Percentiles rank a stretch among this genome's conserved stretches.
Evolutionary conservation across 2,888 invertebrate species (phyloP).

Genomic region (Epistrophe grossulariae): DNA sequence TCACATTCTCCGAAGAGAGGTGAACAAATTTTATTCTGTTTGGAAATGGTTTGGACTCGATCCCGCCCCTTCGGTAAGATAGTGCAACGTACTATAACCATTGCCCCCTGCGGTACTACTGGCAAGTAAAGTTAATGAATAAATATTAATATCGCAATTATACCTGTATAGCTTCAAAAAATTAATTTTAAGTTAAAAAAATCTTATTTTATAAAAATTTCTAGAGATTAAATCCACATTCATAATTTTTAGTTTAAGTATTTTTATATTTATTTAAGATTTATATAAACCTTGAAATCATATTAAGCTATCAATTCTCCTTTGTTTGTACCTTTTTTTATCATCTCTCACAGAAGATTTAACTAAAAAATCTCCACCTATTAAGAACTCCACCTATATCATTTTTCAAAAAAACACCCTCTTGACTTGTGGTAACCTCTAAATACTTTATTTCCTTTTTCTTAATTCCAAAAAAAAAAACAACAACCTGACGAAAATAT

Average conservation of each 20-base stretch:
- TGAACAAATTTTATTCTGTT: too few species aligned
- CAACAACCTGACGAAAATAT: constrained; percentile 24
- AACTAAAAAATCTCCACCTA: background rate
- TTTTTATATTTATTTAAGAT: background rate
- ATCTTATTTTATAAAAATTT: background rate
- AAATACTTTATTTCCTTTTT: constrained; percentile 6
- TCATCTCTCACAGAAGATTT: background rate
- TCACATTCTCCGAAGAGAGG: too few species aligned
- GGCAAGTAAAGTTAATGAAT: too few species aligned
- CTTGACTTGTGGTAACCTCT: constrained; percentile 35
- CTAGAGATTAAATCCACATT: background rate
- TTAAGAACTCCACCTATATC: background rate
- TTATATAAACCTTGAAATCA: background rate
- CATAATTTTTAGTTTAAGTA: background rate
- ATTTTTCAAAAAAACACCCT: constrained; percentile 13
- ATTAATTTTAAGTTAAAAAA: too few species aligned
- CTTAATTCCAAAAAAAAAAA: background rate
- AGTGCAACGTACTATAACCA: too few species aligned
- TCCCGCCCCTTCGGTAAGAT: too few species aligned
- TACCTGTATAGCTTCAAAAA: too few species aligned
- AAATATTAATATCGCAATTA: too few species aligned
- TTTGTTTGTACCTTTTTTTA: background rate
- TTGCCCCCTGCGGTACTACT: too few species aligned
- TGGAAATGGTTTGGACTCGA: too few species aligned
- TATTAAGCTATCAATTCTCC: background rate